Base-by-base conservation (phyloP, 2,113 vertebrate genomes). In the Antigone vipio region DNA sequence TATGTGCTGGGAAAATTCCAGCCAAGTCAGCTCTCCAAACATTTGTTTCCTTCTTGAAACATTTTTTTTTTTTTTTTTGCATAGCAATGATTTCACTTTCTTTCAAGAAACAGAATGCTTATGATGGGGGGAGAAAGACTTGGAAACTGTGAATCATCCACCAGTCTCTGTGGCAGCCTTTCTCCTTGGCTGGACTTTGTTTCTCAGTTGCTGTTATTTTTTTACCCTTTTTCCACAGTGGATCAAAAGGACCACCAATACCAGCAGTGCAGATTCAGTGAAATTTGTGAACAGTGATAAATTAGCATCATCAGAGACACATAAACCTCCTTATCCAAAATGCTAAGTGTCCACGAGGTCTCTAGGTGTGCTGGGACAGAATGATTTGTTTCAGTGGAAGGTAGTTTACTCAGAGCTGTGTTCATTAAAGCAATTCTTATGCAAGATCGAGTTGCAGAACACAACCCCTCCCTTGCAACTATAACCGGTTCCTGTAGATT, bases 111-210 rank as follows among this genome's bases (percentile, higher is more conserved):
- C 76, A 94, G 80, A 93, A 97, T 87, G 85, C 69, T 81, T 60
- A n/a, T 95, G 86, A 84, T 62, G 72, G 60, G n/a, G 23, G 11
- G 53, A 62, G 49, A n/a, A 83, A 92, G 76, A 83, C 78, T 72
- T 92, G 76, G 92, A 91, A 93, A 87, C 69, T 42, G 26, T 86
- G 94, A 92, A 79, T 94, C 95, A 93, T 93, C 66, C 50, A 58
- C 45, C 74, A 78, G 69, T 50, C 40, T 81, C 69, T 62, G 15
- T 50, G 38, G 73, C 58, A 97, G 83, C 35, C 69, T 91, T 78
- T 85, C 45, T 82, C 58, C 45, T 81, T 80, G 81, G 53, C 53
- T 90, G 45, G 66, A 71, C 82, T 95, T 78, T 68, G 5, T 50
- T 69, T 91, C 67, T 87, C 56, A 74, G 3, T 84, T 91, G 90